Conservation (phyloP, 2,113 vertebrate genomes). For the Pongo abelii region DNA sequence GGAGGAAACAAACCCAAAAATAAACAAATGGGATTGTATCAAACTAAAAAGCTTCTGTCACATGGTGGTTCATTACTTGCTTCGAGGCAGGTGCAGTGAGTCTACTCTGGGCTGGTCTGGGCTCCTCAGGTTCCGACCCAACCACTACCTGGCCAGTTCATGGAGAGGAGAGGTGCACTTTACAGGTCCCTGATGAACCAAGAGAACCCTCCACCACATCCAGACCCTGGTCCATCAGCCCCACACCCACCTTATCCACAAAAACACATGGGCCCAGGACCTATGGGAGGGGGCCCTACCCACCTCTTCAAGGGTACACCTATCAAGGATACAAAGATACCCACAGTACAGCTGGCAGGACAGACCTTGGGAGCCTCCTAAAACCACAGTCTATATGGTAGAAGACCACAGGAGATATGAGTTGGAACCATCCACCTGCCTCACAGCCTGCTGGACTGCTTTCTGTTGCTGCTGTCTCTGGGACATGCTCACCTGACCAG, state of each 20-base stretch:
- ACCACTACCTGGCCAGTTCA: background rate
- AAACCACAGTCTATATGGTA: conserved; percentile 94
- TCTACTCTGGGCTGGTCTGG: background rate
- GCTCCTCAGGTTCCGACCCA: background rate
- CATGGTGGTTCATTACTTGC: background rate
- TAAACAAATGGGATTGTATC: background rate
- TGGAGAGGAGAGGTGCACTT: background rate
- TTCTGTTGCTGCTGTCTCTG: conserved; percentile 97
- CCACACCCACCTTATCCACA: conserved; percentile 90
- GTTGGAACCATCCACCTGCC: conserved; percentile 88
- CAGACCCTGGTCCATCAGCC: conserved; percentile 86
- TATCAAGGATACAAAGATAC: conserved; percentile 88
- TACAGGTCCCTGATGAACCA: conserved; percentile 86
- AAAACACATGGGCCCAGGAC: conserved; percentile 82
- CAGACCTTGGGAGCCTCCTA: conserved; percentile 90
- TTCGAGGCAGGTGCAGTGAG: background rate
- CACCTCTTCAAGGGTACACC: conserved; percentile 89
- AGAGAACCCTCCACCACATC: conserved; percentile 92
- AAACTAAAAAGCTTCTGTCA: background rate
- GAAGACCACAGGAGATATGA: conserved; percentile 91
- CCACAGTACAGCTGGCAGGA: conserved; percentile 89
- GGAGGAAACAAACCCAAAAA: background rate
- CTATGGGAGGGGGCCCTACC: conserved; percentile 87
- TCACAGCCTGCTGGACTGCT: conserved; percentile 95
- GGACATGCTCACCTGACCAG: conserved; percentile 94